A percentile compares a stretch with the other conserved stretches of the same genome.
phyloP scores from a whole-genome alignment of 2,113 vertebrate species.

The Chaenocephalus aceratus region DNA sequence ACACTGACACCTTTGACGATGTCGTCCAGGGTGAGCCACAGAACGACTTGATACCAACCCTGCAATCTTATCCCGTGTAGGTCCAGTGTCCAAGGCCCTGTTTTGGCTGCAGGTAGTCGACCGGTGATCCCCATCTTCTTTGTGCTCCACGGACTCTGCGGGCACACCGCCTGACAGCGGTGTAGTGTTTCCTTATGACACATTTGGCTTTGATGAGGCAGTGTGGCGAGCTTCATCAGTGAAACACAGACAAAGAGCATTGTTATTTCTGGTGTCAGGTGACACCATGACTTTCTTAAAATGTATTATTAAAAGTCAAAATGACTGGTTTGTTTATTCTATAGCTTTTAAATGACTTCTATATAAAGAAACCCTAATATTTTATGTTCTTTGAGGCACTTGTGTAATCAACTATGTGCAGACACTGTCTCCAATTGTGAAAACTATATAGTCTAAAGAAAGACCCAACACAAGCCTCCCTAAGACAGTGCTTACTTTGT shows the following conservation, averaged over 20 bases:
- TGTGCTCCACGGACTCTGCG: conserved; percentile 70
- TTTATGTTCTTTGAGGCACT: not conserved
- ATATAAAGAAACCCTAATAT: too few relatives aligned
- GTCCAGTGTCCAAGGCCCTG: conserved; percentile 63
- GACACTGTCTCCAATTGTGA: too few relatives aligned
- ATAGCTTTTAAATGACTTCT: not conserved
- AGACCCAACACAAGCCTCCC: not conserved
- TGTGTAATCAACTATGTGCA: not conserved
- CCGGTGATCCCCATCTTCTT: conserved; percentile 73
- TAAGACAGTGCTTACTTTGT: not conserved
- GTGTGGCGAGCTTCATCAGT: conserved; percentile 41
- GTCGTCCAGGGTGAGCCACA: conserved; percentile 70
- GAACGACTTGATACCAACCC: conserved; percentile 76
- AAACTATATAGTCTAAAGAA: too few relatives aligned
- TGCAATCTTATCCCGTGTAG: conserved; percentile 79
- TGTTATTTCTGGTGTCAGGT: conserved; percentile 34
- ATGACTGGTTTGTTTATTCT: not conserved
- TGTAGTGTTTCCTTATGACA: conserved; percentile 70
- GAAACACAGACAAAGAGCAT: conserved; percentile 44
- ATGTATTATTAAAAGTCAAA: not conserved
- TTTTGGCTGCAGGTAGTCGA: conserved; percentile 61
- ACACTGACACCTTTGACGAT: conserved; percentile 76
- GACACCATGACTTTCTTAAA: conserved; percentile 11
- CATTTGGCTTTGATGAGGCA: conserved; percentile 28
- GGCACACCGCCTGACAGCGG: conserved; percentile 79